Conservation (phyloP, 2,797 vertebrate species). For the Clarias platycephalus region DNA sequence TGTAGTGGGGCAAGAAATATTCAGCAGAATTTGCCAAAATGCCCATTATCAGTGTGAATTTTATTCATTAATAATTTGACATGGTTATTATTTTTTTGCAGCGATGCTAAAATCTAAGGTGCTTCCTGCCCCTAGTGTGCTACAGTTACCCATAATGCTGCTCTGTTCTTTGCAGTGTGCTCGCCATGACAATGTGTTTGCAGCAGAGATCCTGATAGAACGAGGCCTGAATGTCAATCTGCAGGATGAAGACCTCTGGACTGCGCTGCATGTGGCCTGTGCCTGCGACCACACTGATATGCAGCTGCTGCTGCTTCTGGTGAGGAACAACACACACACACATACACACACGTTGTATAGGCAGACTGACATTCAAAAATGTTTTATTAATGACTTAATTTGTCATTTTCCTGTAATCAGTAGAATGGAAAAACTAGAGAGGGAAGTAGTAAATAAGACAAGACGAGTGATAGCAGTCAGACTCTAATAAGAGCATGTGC, state of each 20-base stretch:
- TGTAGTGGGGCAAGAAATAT: background rate
- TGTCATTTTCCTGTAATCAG: background rate
- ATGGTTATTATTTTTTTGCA: background rate
- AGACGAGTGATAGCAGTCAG: background rate
- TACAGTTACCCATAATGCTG: slow-evolving; percentile 12
- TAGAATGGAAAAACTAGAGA: background rate
- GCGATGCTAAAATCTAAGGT: background rate
- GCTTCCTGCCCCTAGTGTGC: background rate
- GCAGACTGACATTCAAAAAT: background rate
- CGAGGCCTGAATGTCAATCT: slow-evolving; percentile 88
- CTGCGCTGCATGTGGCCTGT: slow-evolving; percentile 89
- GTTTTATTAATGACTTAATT: background rate
- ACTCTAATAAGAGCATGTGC: background rate
- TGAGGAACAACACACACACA: slow-evolving; percentile 68
- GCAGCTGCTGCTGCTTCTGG: slow-evolving; percentile 85
- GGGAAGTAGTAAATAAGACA: background rate
- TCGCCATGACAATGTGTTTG: slow-evolving; percentile 90
- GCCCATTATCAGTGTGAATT: background rate
- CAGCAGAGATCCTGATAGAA: slow-evolving; percentile 88
- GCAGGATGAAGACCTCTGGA: slow-evolving; percentile 94
- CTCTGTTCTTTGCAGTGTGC: slow-evolving; percentile 79
- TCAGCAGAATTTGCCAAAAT: background rate
- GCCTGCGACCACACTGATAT: slow-evolving; percentile 89
- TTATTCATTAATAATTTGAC: background rate
- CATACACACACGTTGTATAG: background rate